A percentile compares a stretch with the other conserved stretches of the same genome.
These are phyloP conservation scores for Karalla daura DNA, from an alignment of 2,797 vertebrate species.

Conservation along the genomic window DNA sequence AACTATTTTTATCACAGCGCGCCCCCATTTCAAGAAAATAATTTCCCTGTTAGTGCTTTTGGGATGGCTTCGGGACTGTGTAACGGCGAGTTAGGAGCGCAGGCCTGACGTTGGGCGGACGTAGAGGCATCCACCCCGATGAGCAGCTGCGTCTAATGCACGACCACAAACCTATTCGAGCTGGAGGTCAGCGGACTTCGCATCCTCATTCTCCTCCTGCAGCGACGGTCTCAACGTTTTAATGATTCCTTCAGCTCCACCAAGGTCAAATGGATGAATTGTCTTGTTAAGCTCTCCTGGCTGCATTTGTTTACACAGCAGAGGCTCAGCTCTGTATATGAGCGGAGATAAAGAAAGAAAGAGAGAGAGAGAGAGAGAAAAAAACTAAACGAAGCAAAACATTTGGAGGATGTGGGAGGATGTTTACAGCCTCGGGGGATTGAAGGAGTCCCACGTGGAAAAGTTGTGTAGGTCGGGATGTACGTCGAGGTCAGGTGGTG, in stretches of 20 bases:
- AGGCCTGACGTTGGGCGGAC: slow-evolving; percentile 17
- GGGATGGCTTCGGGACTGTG: slow-evolving; percentile 4
- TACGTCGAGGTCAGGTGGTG: not conserved
- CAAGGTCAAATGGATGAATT: slow-evolving; percentile 41
- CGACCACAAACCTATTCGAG: slow-evolving; percentile 26
- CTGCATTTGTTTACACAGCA: slow-evolving; percentile 53
- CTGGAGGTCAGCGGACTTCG: slow-evolving; percentile 5
- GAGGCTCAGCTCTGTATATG: slow-evolving; percentile 39
- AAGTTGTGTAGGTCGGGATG: not conserved
- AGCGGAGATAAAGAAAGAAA: slow-evolving; percentile 48
- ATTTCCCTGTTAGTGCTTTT: slow-evolving; percentile 10
- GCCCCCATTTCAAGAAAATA: slow-evolving; percentile 57
- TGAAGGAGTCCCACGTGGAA: slow-evolving; percentile 8
- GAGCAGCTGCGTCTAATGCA: slow-evolving; percentile 14
- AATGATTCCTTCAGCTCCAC: slow-evolving; percentile 32
- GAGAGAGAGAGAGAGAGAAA: slow-evolving; percentile 34
- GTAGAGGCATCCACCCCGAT: slow-evolving; percentile 17
- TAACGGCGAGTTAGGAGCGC: slow-evolving; percentile 10
- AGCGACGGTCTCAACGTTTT: slow-evolving; percentile 20
- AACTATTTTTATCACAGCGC: slow-evolving; percentile 62
- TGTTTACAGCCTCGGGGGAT: slow-evolving; percentile 31
- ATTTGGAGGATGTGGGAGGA: slow-evolving; percentile 8
- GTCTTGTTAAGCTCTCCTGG: slow-evolving; percentile 37
- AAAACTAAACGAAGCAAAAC: not conserved
- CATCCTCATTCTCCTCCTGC: slow-evolving; percentile 13